Evolutionary conservation across 1,140 invertebrate species (phyloP).

Genomic region (Drosophila pachea): DNA sequence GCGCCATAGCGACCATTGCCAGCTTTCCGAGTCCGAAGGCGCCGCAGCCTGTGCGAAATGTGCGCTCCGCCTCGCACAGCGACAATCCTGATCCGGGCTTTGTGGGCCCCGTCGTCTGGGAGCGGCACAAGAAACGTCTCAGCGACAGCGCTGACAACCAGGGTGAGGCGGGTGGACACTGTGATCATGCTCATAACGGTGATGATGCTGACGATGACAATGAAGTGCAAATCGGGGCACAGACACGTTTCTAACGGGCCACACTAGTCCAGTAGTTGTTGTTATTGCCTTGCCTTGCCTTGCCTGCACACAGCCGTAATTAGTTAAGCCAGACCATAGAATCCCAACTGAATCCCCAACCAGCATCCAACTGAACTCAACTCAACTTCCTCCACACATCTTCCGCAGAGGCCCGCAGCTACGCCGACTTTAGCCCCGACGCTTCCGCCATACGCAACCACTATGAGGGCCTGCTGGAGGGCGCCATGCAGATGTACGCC

Average conservation of each 20-base stretch:
- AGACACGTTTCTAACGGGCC: constrained; percentile 65
- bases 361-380: constrained; percentile 33
- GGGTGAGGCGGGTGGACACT: constrained; percentile 66
- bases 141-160: constrained; percentile 69
- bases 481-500: constrained; percentile 78
- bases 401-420: constrained; percentile 69
- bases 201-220: constrained; percentile 52
- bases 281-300: constrained; percentile 11
- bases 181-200: constrained; percentile 20
- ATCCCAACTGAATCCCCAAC: constrained; percentile 13
- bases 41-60: constrained; percentile 46
- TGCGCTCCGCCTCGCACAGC: constrained; percentile 71
- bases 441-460: constrained; percentile 75
- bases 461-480: constrained; percentile 76
- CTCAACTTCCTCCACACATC: constrained; percentile 66
- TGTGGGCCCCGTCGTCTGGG: constrained; percentile 90
- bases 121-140: constrained; percentile 82
- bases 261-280: constrained; percentile 60
- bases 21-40: constrained; percentile 74
- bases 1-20: constrained; percentile 70
- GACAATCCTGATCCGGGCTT: constrained; percentile 86
- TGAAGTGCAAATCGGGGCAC: constrained; percentile 57
- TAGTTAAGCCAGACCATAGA: constrained; percentile 34
- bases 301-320: constrained; percentile 49
- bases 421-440: constrained; percentile 70